phyloP scores from a whole-genome alignment of 2,113 vertebrate genomes.

The Vicugna pacos region DNA sequence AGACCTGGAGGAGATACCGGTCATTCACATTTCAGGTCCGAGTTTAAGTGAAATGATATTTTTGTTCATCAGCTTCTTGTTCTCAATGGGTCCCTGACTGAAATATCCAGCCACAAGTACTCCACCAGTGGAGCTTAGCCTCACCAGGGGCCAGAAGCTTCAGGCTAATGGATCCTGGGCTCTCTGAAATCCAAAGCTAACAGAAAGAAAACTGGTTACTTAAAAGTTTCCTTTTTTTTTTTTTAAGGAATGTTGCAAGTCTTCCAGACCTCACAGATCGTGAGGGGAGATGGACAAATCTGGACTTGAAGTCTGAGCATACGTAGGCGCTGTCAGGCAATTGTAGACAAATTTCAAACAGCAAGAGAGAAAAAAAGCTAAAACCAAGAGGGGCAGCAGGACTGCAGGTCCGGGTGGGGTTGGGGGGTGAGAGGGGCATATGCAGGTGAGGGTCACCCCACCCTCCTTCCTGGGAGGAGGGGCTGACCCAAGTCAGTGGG shows the following conservation, averaged over 20 bases:
- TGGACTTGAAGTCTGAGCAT: background rate
- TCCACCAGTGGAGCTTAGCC: background rate
- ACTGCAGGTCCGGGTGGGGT: background rate
- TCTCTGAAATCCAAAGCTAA: background rate
- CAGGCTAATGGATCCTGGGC: background rate
- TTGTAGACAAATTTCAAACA: constrained; percentile 1
- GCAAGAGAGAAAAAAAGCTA: background rate
- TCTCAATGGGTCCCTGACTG: background rate
- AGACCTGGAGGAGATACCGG: background rate
- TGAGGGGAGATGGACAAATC: background rate
- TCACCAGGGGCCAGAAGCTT: background rate
- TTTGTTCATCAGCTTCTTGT: background rate
- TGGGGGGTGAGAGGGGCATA: background rate
- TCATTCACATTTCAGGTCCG: background rate
- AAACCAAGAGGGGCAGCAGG: background rate
- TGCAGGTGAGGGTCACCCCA: background rate
- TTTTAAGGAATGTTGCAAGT: background rate
- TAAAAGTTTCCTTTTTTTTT: background rate
- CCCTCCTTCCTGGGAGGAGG: background rate
- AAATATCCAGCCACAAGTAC: background rate
- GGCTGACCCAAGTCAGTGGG: background rate
- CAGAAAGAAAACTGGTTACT: background rate
- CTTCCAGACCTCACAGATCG: background rate
- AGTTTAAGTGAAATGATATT: background rate
- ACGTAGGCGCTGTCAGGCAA: background rate